phyloP scores from a whole-genome alignment of 1,140 invertebrate species.

The Dendrolimus kikuchii region DNA sequence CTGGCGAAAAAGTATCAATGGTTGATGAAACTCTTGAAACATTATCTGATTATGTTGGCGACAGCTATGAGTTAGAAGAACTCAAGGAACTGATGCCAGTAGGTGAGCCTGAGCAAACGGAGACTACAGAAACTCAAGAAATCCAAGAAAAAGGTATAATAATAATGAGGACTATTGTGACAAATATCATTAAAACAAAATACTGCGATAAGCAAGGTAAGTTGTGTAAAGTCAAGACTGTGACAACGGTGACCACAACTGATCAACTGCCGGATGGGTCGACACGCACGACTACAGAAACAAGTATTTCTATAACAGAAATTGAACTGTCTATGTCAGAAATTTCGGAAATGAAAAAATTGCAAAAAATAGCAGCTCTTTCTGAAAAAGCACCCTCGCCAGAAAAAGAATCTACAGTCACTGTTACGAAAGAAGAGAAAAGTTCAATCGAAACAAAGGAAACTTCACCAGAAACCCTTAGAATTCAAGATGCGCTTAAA shows the following conservation, averaged over 20 bases:
- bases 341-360: no score
- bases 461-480: slow-evolving; percentile 41
- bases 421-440: not conserved
- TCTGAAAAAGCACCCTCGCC: no score
- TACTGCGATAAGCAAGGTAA: slow-evolving; percentile 32
- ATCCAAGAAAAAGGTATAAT: slow-evolving; percentile 37
- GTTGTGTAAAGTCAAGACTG: slow-evolving; percentile 43
- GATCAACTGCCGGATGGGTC: slow-evolving; percentile 55
- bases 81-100: slow-evolving; percentile 27
- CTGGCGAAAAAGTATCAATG: slow-evolving; percentile 47
- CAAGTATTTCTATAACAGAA: slow-evolving; percentile 9
- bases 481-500: slow-evolving; percentile 51
- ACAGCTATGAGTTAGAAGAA: slow-evolving; percentile 6
- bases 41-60: slow-evolving; percentile 6
- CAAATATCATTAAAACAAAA: slow-evolving; percentile 39
- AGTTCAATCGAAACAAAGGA: slow-evolving; percentile 12
- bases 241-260: slow-evolving; percentile 41
- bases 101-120: slow-evolving; percentile 40
- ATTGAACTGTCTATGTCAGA: not conserved
- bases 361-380: no score
- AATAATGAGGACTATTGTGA: slow-evolving; percentile 42
- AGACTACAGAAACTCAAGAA: slow-evolving; percentile 26
- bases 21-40: slow-evolving; percentile 23
- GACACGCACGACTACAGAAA: slow-evolving; percentile 17
- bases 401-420: not conserved